A percentile compares a stretch with the other conserved stretches of the same genome.
Evolutionary conservation across 2,888 invertebrate species (phyloP).

Genomic region (Oxycera nigricornis): DNA sequence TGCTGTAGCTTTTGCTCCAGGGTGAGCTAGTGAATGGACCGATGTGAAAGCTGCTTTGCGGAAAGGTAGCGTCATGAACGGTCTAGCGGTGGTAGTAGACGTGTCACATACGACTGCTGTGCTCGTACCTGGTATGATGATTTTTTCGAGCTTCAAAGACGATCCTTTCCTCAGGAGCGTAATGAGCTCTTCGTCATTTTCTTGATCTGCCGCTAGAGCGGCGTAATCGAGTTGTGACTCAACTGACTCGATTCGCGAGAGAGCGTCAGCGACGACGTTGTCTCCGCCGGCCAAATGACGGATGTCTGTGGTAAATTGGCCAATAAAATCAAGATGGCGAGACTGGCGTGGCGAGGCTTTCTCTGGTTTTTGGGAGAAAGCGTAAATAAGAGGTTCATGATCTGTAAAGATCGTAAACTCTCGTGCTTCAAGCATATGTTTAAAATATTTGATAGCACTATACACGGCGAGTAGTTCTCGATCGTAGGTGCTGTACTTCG

Average conservation of each 20-base stretch:
- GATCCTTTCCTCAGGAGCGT: not conserved
- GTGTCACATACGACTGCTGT: slow-evolving; percentile 47
- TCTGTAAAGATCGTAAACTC: slow-evolving; percentile 41
- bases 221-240: not conserved
- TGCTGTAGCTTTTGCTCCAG: not conserved
- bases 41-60: slow-evolving; percentile 47
- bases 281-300: slow-evolving; percentile 31
- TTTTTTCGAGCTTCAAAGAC: not conserved
- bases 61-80: slow-evolving; percentile 48
- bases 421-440: slow-evolving; percentile 45
- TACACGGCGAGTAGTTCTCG: slow-evolving; percentile 51
- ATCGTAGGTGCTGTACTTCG: slow-evolving; percentile 51
- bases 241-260: slow-evolving; percentile 19
- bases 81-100: slow-evolving; percentile 43
- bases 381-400: slow-evolving; percentile 47
- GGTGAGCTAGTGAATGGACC: slow-evolving; percentile 34
- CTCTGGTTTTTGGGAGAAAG: slow-evolving; percentile 50
- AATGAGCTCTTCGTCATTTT: not conserved
- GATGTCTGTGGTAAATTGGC: slow-evolving; percentile 41
- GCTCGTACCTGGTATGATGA: slow-evolving; percentile 8
- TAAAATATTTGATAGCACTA: slow-evolving; percentile 49
- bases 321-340: slow-evolving; percentile 48
- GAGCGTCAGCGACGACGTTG: slow-evolving; percentile 34
- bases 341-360: slow-evolving; percentile 55
- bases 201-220: not conserved